Percentiles rank a stretch among this genome's conserved stretches.
Conservation (phyloP, 2,888 invertebrate genomes). For the Parnassius glacialis region DNA sequence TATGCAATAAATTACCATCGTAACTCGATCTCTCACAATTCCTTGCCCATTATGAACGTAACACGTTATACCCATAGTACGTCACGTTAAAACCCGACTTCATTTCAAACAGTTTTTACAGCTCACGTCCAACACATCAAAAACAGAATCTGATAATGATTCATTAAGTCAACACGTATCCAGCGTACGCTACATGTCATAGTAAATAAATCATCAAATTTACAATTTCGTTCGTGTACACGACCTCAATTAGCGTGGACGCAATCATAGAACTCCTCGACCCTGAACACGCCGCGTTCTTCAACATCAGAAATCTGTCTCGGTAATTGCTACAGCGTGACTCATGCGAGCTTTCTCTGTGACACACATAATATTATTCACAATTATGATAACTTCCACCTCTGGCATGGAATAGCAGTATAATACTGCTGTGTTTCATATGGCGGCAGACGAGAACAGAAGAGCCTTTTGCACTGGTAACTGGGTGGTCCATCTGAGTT, state of each 20-base stretch:
- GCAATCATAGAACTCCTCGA: constrained; percentile 18
- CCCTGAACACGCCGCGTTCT: constrained; percentile 12
- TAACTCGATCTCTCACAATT: too few species aligned
- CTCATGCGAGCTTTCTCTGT: constrained; percentile 1
- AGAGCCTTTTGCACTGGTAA: too few species aligned
- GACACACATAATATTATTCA: neutral
- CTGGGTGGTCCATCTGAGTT: too few species aligned
- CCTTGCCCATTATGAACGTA: neutral
- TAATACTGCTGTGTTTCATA: too few species aligned
- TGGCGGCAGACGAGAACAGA: too few species aligned
- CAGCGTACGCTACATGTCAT: constrained; percentile 17
- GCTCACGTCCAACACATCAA: constrained; percentile 16
- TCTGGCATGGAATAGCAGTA: too few species aligned
- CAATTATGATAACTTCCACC: too few species aligned
- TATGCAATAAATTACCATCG: too few species aligned
- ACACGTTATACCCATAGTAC: constrained; percentile 14
- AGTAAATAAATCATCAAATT: constrained; percentile 23
- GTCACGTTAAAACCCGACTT: constrained; percentile 12
- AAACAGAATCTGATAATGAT: constrained; percentile 23
- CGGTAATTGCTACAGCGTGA: constrained; percentile 22
- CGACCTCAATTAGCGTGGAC: constrained; percentile 25
- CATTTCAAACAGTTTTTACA: constrained; percentile 21
- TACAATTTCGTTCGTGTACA: constrained; percentile 12
- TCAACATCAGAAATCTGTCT: constrained; percentile 18
- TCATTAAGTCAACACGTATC: constrained; percentile 26